A percentile compares a stretch with the other conserved stretches of the same genome.
Conservation (phyloP, 2,888 invertebrate genomes). For the Catocala sponsa region DNA sequence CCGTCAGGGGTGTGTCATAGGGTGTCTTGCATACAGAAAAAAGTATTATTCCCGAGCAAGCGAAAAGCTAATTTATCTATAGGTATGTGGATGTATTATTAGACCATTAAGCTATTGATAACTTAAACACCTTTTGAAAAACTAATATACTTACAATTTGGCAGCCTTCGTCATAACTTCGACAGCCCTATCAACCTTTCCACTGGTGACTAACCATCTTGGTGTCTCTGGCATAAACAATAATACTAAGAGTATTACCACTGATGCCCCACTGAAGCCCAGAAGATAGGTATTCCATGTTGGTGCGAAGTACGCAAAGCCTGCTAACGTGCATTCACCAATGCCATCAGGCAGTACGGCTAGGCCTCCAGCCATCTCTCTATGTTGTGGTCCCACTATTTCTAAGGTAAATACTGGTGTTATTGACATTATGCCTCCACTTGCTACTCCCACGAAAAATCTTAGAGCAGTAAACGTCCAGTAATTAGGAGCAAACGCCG, state of each 20-base stretch:
- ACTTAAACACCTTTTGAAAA: neutral
- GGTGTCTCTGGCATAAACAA: constrained; percentile 70
- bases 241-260: constrained; percentile 52
- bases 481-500: constrained; percentile 89
- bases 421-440: constrained; percentile 91
- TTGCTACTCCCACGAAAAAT: constrained; percentile 90
- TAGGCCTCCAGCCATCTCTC: constrained; percentile 66
- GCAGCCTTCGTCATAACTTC: constrained; percentile 62
- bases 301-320: constrained; percentile 61
- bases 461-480: constrained; percentile 88
- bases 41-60: no score
- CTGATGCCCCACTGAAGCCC: constrained; percentile 49
- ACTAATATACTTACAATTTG: constrained; percentile 58
- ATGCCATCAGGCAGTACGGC: constrained; percentile 58
- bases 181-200: constrained; percentile 57
- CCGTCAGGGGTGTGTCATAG: no score
- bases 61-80: no score
- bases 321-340: constrained; percentile 52
- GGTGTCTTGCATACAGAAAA: no score
- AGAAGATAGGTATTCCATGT: constrained; percentile 64
- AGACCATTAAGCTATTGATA: no score
- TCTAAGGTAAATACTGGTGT: constrained; percentile 85
- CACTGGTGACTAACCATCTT: constrained; percentile 68
- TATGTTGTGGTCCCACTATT: constrained; percentile 82
- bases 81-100: no score